Evolutionary conservation across 2,113 vertebrate genomes (phyloP).

Genomic region (Hepsetus odoe): DNA sequence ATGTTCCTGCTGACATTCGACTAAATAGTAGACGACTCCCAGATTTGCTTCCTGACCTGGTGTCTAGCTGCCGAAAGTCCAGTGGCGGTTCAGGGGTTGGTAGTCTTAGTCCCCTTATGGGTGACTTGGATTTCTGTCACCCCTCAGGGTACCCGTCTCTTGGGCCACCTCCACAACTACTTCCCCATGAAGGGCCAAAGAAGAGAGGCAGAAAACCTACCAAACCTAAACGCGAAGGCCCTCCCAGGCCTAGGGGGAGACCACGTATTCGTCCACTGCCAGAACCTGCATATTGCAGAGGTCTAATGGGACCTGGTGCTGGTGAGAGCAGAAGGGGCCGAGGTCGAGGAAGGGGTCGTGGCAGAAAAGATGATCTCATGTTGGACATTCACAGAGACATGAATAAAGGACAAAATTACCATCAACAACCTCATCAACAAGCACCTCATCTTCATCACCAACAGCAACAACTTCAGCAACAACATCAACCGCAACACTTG

Average conservation of each 20-base stretch:
- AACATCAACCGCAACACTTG: constrained; percentile 63
- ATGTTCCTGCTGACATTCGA: constrained; percentile 88
- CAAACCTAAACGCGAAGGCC: constrained; percentile 89
- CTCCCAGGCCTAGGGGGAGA: constrained; percentile 83
- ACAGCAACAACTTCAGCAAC: constrained; percentile 60
- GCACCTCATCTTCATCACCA: constrained; percentile 49
- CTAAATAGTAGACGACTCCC: constrained; percentile 86
- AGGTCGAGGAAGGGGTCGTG: constrained; percentile 71
- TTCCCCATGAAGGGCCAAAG: constrained; percentile 76
- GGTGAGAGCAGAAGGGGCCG: constrained; percentile 68
- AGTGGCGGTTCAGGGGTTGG: constrained; percentile 60
- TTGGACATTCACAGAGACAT: constrained; percentile 69
- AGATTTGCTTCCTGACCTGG: constrained; percentile 84
- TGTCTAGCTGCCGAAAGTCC: constrained; percentile 85
- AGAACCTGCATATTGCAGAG: constrained; percentile 73
- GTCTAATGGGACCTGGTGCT: constrained; percentile 71
- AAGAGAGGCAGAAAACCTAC: constrained; percentile 87
- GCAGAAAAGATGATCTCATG: constrained; percentile 68
- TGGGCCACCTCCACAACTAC: constrained; percentile 68
- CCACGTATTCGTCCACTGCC: constrained; percentile 87
- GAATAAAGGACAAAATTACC: constrained; percentile 68
- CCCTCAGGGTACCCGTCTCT: constrained; percentile 72
- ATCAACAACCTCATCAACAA: constrained; percentile 57
- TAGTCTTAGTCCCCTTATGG: constrained; percentile 81
- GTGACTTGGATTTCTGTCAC: constrained; percentile 86